Conservation (phyloP, 2,888 invertebrate species). For the Malthinus seriepunctatus region DNA sequence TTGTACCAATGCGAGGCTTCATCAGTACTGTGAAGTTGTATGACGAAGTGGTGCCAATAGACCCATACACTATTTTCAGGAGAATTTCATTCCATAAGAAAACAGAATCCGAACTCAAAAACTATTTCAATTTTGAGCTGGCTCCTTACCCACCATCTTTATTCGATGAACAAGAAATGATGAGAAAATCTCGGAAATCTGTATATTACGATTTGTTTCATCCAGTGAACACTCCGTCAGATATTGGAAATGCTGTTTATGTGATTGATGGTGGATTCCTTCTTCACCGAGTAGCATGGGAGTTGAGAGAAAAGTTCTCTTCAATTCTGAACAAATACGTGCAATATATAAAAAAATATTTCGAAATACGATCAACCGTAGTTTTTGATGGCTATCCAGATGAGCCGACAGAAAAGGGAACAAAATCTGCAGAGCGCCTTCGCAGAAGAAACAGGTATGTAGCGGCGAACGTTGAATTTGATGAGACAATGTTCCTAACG, state of each 20-base stretch:
- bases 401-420: constrained; percentile 20
- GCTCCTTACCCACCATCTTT: constrained; percentile 32
- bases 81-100: constrained; percentile 37
- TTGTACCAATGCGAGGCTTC: constrained; percentile 30
- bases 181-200: constrained; percentile 34
- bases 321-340: constrained; percentile 35
- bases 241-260: constrained; percentile 25
- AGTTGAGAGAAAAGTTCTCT: constrained; percentile 25
- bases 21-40: constrained; percentile 30
- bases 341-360: constrained; percentile 33
- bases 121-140: constrained; percentile 34
- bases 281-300: constrained; percentile 41
- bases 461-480: constrained; percentile 30
- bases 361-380: constrained; percentile 25
- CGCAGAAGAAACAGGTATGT: constrained; percentile 26
- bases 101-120: constrained; percentile 35
- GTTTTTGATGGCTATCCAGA: constrained; percentile 38
- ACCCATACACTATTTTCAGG: constrained; percentile 34
- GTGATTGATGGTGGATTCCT: constrained; percentile 42
- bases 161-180: constrained; percentile 31
- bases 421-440: constrained; percentile 35
- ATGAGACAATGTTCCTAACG: constrained; percentile 16
- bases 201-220: constrained; percentile 24
- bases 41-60: constrained; percentile 22
- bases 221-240: constrained; percentile 16